A percentile compares a stretch with the other conserved stretches of the same genome.
These are phyloP conservation scores for Prosopocoilus inquinatus DNA, from an alignment of 2,888 invertebrate genomes.

Conservation along the genomic window DNA sequence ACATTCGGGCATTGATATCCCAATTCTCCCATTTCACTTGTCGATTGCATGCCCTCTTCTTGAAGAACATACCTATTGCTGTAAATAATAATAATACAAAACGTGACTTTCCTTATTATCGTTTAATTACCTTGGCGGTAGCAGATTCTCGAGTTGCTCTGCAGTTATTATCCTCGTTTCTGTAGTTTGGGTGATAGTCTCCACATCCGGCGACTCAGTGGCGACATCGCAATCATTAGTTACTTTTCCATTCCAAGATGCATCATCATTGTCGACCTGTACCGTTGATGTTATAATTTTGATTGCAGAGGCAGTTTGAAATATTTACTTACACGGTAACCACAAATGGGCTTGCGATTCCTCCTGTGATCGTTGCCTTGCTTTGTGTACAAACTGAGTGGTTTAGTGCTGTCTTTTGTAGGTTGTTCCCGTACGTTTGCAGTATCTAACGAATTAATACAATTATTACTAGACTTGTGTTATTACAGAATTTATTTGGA, in stretches of 20 bases:
- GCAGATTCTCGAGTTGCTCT: constrained; percentile 13
- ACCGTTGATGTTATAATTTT: too few species aligned
- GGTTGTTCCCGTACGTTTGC: constrained; percentile 2
- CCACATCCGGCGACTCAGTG: neutral
- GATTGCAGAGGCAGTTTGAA: too few species aligned
- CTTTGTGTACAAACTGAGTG: too few species aligned
- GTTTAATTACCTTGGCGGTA: constrained; percentile 10
- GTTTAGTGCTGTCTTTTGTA: constrained; percentile 2
- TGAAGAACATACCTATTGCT: neutral
- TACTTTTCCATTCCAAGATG: constrained; percentile 14
- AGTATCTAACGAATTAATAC: too few species aligned
- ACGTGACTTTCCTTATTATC: neutral
- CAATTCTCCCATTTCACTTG: too few species aligned
- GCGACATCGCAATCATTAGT: constrained; percentile 12
- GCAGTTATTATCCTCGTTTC: constrained; percentile 25
- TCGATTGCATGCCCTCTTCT: neutral
- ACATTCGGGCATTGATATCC: too few species aligned
- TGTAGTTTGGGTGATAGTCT: constrained; percentile 17
- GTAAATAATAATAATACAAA: neutral
- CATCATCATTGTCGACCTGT: neutral
- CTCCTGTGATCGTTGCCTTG: too few species aligned
- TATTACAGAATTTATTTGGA: too few species aligned
- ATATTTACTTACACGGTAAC: too few species aligned
- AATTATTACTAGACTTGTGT: too few species aligned
- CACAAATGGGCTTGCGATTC: too few species aligned